Evolutionary conservation across 2,888 invertebrate species (phyloP).

Genomic region (Acholoe squamosa): DNA sequence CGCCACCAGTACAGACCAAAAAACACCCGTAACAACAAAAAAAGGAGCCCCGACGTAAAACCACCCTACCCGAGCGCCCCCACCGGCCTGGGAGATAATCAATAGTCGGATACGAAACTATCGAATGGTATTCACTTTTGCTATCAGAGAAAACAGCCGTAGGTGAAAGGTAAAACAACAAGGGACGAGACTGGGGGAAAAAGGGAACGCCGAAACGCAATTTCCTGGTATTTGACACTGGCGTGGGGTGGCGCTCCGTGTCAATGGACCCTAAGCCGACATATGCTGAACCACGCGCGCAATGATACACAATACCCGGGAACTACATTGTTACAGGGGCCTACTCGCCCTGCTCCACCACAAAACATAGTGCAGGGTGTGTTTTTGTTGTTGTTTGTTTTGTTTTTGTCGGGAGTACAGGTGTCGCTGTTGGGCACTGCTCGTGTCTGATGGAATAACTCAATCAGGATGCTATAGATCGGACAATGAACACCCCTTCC

Average conservation of each 20-base stretch:
- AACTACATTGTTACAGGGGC: neutral
- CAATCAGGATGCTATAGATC: neutral
- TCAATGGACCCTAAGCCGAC: neutral
- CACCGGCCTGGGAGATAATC: neutral
- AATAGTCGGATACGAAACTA: conserved; percentile 37
- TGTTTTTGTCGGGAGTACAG: neutral
- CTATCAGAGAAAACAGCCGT: neutral
- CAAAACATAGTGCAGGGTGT: conserved; percentile 26
- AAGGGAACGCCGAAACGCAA: conserved; percentile 39
- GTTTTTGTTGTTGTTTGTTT: neutral
- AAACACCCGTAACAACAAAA: conserved; percentile 1
- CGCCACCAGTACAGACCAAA: neutral
- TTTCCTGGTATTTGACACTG: conserved; percentile 56
- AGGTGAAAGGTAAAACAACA: conserved; percentile 18
- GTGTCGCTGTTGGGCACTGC: neutral
- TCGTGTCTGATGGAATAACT: conserved; percentile 6
- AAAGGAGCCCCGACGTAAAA: neutral
- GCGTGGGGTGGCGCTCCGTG: neutral
- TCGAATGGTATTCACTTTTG: conserved; percentile 41
- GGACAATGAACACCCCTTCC: neutral
- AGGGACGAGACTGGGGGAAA: neutral
- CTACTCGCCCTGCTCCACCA: neutral
- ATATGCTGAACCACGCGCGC: neutral
- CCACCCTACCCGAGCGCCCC: neutral
- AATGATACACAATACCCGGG: conserved; percentile 13